Percentiles rank a stretch among this genome's conserved stretches.
phyloP scores from a whole-genome alignment of 2,797 vertebrate genomes.

The Pogonophryne albipinna region DNA sequence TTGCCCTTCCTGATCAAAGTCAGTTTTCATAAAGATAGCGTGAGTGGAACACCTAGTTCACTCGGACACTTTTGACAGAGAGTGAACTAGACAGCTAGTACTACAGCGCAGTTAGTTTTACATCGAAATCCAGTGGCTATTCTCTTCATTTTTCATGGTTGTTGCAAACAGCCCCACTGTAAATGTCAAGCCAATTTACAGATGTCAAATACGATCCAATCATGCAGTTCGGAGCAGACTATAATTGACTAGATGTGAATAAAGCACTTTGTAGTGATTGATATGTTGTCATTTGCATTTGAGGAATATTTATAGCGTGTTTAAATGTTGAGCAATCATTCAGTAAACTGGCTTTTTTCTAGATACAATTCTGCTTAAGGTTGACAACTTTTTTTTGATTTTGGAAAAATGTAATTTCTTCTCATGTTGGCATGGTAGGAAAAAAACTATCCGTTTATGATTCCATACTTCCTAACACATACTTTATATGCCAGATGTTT shows the following conservation, averaged over 20 bases:
- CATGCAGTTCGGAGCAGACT: constrained; percentile 7
- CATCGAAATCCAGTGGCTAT: constrained; percentile 22
- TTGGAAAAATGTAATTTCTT: background rate
- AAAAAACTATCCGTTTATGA: background rate
- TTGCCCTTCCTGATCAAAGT: constrained; percentile 28
- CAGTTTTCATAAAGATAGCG: constrained; percentile 40
- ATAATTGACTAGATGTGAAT: constrained; percentile 22
- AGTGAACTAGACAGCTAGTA: constrained; percentile 27
- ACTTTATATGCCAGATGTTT: constrained; percentile 67
- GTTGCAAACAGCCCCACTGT: background rate
- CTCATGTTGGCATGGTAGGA: background rate
- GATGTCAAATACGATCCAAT: constrained; percentile 21
- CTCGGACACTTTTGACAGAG: constrained; percentile 15
- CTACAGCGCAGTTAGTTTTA: constrained; percentile 20
- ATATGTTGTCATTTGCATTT: constrained; percentile 15
- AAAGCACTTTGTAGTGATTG: constrained; percentile 20
- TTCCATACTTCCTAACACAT: constrained; percentile 9
- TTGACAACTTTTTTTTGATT: background rate
- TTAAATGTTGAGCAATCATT: background rate
- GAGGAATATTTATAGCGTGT: constrained; percentile 14
- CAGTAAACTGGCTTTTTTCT: background rate
- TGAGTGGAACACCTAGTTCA: constrained; percentile 28
- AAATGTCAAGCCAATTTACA: constrained; percentile 42
- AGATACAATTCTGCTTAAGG: background rate
- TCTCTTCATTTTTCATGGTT: constrained; percentile 34